Base-by-base conservation (phyloP, 2,888 invertebrate genomes). In the Maniola hyperantus region DNA sequence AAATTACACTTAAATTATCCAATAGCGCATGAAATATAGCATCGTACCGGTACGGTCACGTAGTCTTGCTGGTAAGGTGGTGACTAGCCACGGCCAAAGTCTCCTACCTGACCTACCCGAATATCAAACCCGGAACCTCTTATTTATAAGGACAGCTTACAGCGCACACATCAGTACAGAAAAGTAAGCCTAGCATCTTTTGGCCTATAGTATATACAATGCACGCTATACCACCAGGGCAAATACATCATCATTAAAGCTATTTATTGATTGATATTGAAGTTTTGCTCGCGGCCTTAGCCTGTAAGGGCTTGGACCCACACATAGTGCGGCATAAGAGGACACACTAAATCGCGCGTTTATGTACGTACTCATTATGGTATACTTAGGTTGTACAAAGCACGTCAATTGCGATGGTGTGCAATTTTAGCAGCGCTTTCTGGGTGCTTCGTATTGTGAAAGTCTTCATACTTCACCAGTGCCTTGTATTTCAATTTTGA, bases 261-360 rank as follows among this genome's bases (percentile, higher is more conserved):
- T 7, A 33, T 51, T 33, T 53, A 39, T 39, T 39, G 36, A 55
- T 20, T 57, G 39, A 13, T 57, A 57, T 51, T 20, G 48, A 50
- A 39, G 20, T 46, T 13, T n/a, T 33, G 44, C 10, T 6, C 1
- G 4, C 11, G 15, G 33, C 4, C 46, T 33, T 34, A 46, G 26
- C 58, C 33, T 26, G 2, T 39, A 39, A 39, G 39, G 39, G 39
- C 39, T 39, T 39, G 39, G 39, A 4, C 0, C 11, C 11, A 39
- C 39, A 39, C 11, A 11, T 2, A 39, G 10, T 10, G 39, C 10
- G 39, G 11, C n/a, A n/a, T n/a, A n/a, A n/a, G n/a, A n/a, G n/a
- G n/a, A n/a, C n/a, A n/a, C n/a, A n/a, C n/a, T n/a, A n/a, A n/a
- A n/a, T n/a, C n/a, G n/a, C n/a, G n/a, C n/a, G n/a, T n/a, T n/a